A percentile compares a stretch with the other conserved stretches of the same genome.
Conservation (phyloP, 2,888 invertebrate species). For the Congeria kusceri region DNA sequence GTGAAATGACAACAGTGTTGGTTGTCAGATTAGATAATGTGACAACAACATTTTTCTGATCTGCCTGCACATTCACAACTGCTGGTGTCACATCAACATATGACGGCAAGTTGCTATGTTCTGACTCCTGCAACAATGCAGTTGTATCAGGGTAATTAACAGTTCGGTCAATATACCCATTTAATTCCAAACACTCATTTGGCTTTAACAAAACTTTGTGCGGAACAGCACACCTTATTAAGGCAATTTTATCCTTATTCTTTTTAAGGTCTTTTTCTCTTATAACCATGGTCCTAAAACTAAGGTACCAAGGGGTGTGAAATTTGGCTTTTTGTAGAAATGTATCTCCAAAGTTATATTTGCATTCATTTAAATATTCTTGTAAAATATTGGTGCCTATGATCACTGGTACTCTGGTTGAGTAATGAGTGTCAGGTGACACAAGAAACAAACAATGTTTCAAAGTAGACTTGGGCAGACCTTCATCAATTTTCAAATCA, state of each 20-base stretch:
- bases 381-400: conserved; percentile 22
- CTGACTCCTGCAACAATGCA: conserved; percentile 5
- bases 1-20: conserved; percentile 9
- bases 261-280: conserved; percentile 12
- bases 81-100: conserved; percentile 21
- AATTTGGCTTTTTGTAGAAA: too few species aligned
- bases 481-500: too few species aligned
- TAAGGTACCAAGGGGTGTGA: conserved; percentile 10
- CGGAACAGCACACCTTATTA: too few species aligned
- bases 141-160: conserved; percentile 1
- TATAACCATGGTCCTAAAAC: conserved; percentile 2
- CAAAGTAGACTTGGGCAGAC: too few species aligned
- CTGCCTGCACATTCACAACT: neutral
- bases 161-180: conserved; percentile 8
- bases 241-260: conserved; percentile 24
- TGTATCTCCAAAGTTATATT: neutral
- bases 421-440: too few species aligned
- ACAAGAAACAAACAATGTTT: too few species aligned
- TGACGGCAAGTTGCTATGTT: neutral
- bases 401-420: conserved; percentile 12
- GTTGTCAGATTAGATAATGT: conserved; percentile 22
- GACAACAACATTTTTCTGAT: neutral
- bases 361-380: neutral
- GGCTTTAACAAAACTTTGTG: conserved; percentile 11
- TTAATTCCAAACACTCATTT: conserved; percentile 9